Evolutionary conservation across 2,888 invertebrate genomes (phyloP).

Genomic region (Synanthedon tipuliformis): DNA sequence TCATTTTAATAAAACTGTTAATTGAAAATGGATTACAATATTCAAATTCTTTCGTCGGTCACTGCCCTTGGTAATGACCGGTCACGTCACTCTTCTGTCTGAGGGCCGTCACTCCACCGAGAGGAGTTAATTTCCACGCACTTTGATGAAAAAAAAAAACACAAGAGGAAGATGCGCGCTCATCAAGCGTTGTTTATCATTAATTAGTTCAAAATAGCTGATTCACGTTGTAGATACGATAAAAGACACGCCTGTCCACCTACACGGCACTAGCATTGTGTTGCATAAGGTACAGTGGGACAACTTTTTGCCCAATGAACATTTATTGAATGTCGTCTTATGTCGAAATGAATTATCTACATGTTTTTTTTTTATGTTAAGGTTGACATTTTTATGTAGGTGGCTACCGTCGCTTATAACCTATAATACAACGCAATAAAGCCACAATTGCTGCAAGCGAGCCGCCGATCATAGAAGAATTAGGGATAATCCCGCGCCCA

Average conservation of each 20-base stretch:
- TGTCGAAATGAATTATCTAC: too few relatives aligned
- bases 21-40: slow-evolving; percentile 6
- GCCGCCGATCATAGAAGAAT: too few relatives aligned
- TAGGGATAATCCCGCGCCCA: too few relatives aligned
- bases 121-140: slow-evolving; percentile 51
- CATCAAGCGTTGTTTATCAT: slow-evolving; percentile 51
- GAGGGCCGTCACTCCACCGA: slow-evolving; percentile 30
- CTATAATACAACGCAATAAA: too few relatives aligned
- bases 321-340: too few relatives aligned
- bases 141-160: background rate
- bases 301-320: background rate
- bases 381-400: too few relatives aligned
- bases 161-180: slow-evolving; percentile 16
- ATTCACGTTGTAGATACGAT: slow-evolving; percentile 36
- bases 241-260: slow-evolving; percentile 18
- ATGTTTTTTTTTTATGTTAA: too few relatives aligned
- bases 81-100: slow-evolving; percentile 51
- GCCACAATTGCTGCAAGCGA: too few relatives aligned
- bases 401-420: too few relatives aligned
- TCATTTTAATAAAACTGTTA: background rate
- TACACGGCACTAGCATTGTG: slow-evolving; percentile 9
- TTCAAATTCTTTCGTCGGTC: slow-evolving; percentile 8
- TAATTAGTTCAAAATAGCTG: slow-evolving; percentile 51
- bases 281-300: background rate
- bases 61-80: slow-evolving; percentile 43